phyloP scores from a whole-genome alignment of 2,888 invertebrate genomes.

The Hyalella azteca region DNA sequence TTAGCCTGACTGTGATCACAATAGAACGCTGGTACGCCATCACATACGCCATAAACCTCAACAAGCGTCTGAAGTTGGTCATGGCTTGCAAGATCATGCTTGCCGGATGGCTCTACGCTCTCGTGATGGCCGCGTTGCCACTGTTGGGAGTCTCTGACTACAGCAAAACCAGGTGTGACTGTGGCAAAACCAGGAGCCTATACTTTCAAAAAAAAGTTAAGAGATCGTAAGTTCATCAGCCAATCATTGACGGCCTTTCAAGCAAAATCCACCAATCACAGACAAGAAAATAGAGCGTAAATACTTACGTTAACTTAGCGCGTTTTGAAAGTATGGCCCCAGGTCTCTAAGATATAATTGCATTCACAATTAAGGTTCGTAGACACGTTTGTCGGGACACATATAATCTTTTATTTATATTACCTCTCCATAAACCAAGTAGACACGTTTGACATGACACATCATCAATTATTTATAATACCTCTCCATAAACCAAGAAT shows the following conservation, averaged over 20 bases:
- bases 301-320: too few species aligned
- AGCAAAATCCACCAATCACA: too few species aligned
- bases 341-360: too few species aligned
- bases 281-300: too few species aligned
- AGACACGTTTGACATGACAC: not conserved
- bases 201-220: too few species aligned
- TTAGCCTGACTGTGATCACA: constrained; percentile 84
- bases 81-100: constrained; percentile 77
- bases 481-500: not conserved
- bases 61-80: constrained; percentile 76
- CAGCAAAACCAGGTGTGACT: constrained; percentile 76
- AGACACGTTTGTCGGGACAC: not conserved
- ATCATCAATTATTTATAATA: not conserved
- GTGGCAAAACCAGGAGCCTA: too few species aligned
- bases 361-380: too few species aligned
- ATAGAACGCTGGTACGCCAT: constrained; percentile 77
- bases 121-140: constrained; percentile 79
- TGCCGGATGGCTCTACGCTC: constrained; percentile 79
- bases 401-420: not conserved
- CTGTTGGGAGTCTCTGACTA: constrained; percentile 85
- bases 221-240: too few species aligned
- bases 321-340: too few species aligned
- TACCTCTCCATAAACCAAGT: not conserved
- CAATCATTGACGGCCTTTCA: too few species aligned
- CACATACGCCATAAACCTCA: constrained; percentile 81